Percentiles rank a stretch among this genome's conserved stretches.
These are phyloP conservation scores for Prostheceraeus crozeri DNA, from an alignment of 2,888 invertebrate species.

Conservation along the genomic window DNA sequence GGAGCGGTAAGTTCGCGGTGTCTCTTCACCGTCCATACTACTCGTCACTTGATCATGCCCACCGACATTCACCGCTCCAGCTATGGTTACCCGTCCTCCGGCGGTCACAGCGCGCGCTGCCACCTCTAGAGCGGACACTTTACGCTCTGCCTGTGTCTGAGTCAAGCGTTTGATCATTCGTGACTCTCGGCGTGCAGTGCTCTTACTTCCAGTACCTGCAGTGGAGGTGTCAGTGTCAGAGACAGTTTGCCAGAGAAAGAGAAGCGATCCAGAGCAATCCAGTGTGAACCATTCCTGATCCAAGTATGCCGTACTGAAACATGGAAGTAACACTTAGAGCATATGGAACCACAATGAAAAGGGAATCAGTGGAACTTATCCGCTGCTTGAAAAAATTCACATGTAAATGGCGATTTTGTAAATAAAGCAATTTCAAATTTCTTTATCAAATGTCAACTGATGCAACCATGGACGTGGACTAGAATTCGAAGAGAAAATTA, in stretches of 20 bases:
- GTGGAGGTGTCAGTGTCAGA: slow-evolving; percentile 41
- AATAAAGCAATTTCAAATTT: no score
- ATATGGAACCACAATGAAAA: no score
- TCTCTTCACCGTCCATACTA: slow-evolving; percentile 50
- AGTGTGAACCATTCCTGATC: slow-evolving; percentile 55
- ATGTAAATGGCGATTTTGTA: neutral
- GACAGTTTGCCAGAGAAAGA: slow-evolving; percentile 51
- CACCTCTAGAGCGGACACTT: slow-evolving; percentile 45
- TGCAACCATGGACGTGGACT: no score
- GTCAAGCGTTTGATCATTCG: neutral
- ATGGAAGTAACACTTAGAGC: no score
- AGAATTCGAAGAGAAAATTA: no score
- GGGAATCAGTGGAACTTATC: no score
- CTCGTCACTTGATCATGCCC: neutral
- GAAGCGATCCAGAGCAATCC: slow-evolving; percentile 52
- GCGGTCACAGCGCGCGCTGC: slow-evolving; percentile 52
- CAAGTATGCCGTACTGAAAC: slow-evolving; percentile 49
- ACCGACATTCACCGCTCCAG: slow-evolving; percentile 7
- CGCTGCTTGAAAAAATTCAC: neutral
- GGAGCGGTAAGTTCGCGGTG: slow-evolving; percentile 50
- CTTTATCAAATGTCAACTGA: no score
- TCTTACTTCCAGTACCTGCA: neutral
- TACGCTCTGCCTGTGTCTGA: neutral
- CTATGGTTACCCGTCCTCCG: neutral
- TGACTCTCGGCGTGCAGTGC: neutral